Conservation (phyloP, 2,888 invertebrate species). For the Brenthis daphne region DNA sequence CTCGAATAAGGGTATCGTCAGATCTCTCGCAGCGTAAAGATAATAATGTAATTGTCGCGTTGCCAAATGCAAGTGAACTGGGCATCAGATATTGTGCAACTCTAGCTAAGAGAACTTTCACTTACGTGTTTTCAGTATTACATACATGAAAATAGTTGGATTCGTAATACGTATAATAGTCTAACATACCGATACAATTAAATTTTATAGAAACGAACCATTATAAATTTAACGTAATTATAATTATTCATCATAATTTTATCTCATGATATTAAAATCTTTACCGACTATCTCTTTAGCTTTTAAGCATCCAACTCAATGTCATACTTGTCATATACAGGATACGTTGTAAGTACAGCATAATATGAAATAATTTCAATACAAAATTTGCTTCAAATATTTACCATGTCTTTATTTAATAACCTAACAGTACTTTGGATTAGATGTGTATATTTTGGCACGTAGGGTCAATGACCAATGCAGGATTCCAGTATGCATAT, state of each 20-base stretch:
- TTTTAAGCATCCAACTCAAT: no score
- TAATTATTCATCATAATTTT: no score
- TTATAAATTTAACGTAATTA: no score
- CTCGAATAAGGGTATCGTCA: conserved; percentile 21
- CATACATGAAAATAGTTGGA: background rate
- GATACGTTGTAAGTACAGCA: no score
- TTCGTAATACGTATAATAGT: background rate
- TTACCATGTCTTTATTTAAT: conserved; percentile 11
- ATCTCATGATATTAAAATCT: no score
- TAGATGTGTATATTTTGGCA: conserved; percentile 17
- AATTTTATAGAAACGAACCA: no score
- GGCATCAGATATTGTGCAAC: conserved; percentile 41
- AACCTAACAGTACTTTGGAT: conserved; percentile 12
- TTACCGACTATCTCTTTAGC: no score
- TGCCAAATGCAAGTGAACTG: conserved; percentile 36
- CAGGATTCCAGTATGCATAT: conserved; percentile 9
- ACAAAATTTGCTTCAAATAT: background rate
- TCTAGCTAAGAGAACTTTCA: conserved; percentile 37
- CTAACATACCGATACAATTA: no score
- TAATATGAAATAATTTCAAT: no score
- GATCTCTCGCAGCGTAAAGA: conserved; percentile 28
- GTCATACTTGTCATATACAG: no score
- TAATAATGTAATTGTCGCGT: conserved; percentile 36
- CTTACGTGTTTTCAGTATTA: conserved; percentile 39
- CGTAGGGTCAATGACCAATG: conserved; percentile 23